phyloP scores from a whole-genome alignment of 2,113 vertebrate species.

The Leptocoma aspasia region DNA sequence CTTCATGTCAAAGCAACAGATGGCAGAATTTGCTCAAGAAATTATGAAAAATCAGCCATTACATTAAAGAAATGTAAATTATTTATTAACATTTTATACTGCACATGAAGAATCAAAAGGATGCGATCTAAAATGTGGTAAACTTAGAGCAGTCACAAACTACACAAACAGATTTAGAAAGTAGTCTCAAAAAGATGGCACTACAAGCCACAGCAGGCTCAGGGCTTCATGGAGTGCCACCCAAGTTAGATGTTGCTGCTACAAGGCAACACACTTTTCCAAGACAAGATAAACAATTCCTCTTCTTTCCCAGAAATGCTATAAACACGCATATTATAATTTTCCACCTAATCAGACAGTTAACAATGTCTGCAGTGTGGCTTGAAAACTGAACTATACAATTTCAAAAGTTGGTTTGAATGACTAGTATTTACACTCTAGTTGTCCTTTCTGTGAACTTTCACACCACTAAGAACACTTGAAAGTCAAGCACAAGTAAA shows the following conservation, averaged over 20 bases:
- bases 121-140: not conserved
- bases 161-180: not conserved
- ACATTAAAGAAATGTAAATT: not conserved
- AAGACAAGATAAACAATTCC: not conserved
- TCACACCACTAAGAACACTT: not conserved
- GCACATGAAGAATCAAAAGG: not conserved
- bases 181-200: not conserved
- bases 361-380: not conserved
- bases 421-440: not conserved
- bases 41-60: not conserved
- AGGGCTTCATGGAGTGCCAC: not conserved
- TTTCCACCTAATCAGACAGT: not conserved
- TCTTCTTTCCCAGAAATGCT: not conserved
- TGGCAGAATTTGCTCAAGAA: not conserved
- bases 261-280: not conserved
- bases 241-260: not conserved
- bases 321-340: not conserved
- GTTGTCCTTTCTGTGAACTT: not conserved
- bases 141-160: not conserved
- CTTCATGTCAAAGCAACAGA: not conserved
- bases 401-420: not conserved
- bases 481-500: not conserved
- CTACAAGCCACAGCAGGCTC: not conserved
- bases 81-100: not conserved
- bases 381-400: not conserved